Conservation (phyloP, 1,140 invertebrate genomes). For the Hylaeus anthracinus region DNA sequence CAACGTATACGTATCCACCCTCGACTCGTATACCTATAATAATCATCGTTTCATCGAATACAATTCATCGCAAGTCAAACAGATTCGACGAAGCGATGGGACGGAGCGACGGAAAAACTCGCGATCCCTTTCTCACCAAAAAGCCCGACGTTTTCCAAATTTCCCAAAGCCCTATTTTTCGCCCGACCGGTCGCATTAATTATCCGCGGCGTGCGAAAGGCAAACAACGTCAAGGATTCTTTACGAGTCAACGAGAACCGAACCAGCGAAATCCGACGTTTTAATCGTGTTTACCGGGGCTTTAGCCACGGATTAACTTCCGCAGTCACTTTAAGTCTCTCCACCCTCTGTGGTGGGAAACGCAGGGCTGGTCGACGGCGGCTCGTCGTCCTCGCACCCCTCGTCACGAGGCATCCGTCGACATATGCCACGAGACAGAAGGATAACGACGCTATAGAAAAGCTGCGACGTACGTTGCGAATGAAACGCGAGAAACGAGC, state of each 20-base stretch:
- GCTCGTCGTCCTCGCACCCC: background rate
- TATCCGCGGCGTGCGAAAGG: slow-evolving; percentile 57
- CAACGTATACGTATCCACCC: too few relatives aligned
- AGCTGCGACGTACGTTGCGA: slow-evolving; percentile 9
- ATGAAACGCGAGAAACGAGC: slow-evolving; percentile 8
- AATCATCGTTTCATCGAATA: too few relatives aligned
- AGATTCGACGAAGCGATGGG: too few relatives aligned
- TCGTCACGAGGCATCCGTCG: slow-evolving; percentile 9
- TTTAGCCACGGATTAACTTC: slow-evolving; percentile 62
- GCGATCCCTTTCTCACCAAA: too few relatives aligned
- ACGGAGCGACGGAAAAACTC: too few relatives aligned
- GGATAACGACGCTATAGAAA: slow-evolving; percentile 61
- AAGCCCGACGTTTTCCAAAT: background rate
- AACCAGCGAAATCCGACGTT: slow-evolving; percentile 49
- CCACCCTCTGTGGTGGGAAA: slow-evolving; percentile 41
- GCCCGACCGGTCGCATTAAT: slow-evolving; percentile 17
- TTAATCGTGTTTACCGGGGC: slow-evolving; percentile 63
- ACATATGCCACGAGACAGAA: slow-evolving; percentile 57
- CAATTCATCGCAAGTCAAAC: too few relatives aligned
- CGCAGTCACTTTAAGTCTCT: slow-evolving; percentile 55
- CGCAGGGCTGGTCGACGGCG: background rate
- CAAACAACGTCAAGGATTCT: slow-evolving; percentile 54
- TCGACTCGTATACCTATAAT: too few relatives aligned
- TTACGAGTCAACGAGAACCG: slow-evolving; percentile 33
- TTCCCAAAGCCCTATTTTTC: background rate